A percentile compares a stretch with the other conserved stretches of the same genome.
These are phyloP conservation scores for Latheticus oryzae DNA, from an alignment of 2,888 invertebrate genomes.

Conservation along the genomic window DNA sequence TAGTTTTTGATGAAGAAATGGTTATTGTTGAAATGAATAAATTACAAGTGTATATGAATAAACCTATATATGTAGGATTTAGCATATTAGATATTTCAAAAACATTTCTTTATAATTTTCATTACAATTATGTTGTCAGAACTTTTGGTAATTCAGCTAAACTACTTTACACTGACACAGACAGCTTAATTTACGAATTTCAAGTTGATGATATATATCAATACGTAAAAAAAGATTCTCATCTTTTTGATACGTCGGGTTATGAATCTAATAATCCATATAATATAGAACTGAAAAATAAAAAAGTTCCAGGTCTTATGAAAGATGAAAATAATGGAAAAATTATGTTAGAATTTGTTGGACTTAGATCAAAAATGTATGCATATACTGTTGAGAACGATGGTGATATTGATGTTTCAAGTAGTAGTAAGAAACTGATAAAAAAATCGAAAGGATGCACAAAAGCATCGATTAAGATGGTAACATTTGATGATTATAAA, in stretches of 20 bases:
- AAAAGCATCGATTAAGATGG: no score
- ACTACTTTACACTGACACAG: not conserved
- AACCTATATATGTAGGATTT: constrained; percentile 10
- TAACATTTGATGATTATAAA: constrained; percentile 1
- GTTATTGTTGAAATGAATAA: constrained; percentile 14
- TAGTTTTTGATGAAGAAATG: constrained; percentile 8
- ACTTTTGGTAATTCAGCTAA: not conserved
- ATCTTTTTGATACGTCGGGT: constrained; percentile 8
- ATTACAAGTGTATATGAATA: constrained; percentile 10
- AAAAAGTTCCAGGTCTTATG: not conserved
- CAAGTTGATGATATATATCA: constrained; percentile 6
- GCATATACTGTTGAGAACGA: not conserved
- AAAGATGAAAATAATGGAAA: constrained; percentile 3
- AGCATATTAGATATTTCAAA: constrained; percentile 9
- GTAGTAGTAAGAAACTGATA: not conserved
- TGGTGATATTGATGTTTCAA: no score
- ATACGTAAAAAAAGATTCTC: not conserved
- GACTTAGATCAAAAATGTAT: constrained; percentile 35
- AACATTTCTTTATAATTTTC: not conserved
- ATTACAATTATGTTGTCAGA: not conserved
- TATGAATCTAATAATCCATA: constrained; percentile 2
- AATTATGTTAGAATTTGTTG: constrained; percentile 12
- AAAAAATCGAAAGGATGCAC: constrained; percentile 15
- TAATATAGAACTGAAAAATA: not conserved
- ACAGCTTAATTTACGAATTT: constrained; percentile 15